A percentile compares a stretch with the other conserved stretches of the same genome.
phyloP scores from a whole-genome alignment of 2,888 invertebrate genomes.

The Mystacides longicornis region DNA sequence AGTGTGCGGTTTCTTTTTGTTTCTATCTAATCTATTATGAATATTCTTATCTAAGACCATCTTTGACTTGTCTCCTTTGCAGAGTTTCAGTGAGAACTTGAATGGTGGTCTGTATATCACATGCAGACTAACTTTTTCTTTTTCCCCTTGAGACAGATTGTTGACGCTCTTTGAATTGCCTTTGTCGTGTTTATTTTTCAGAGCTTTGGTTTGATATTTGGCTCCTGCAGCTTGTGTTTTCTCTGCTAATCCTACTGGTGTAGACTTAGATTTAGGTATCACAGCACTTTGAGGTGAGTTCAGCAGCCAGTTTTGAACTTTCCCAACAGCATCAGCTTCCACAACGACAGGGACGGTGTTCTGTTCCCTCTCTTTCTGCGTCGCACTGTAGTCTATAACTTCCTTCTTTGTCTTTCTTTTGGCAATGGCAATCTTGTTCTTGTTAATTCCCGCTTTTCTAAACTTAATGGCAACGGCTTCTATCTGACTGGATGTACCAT shows the following conservation, averaged over 20 bases:
- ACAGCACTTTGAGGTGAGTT: slow-evolving; percentile 58
- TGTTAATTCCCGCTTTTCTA: slow-evolving; percentile 31
- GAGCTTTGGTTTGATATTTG: slow-evolving; percentile 33
- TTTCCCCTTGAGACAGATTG: slow-evolving; percentile 52
- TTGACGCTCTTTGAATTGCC: slow-evolving; percentile 59
- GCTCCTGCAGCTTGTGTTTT: slow-evolving; percentile 49
- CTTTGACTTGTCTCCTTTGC: slow-evolving; percentile 62
- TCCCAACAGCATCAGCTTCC: slow-evolving; percentile 55
- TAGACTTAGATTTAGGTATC: slow-evolving; percentile 78
- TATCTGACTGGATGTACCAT: slow-evolving; percentile 25
- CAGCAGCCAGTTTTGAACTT: slow-evolving; percentile 80
- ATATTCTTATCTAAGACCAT: slow-evolving; percentile 53
- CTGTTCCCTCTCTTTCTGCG: slow-evolving; percentile 49
- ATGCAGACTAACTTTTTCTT: slow-evolving; percentile 67
- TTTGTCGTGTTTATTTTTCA: slow-evolving; percentile 45
- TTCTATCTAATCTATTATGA: slow-evolving; percentile 33
- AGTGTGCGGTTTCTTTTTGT: slow-evolving; percentile 24
- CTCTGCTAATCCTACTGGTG: slow-evolving; percentile 64
- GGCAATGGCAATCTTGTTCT: slow-evolving; percentile 38
- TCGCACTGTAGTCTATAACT: slow-evolving; percentile 71
- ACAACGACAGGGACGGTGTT: slow-evolving; percentile 33
- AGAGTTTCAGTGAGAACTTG: slow-evolving; percentile 74
- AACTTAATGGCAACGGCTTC: slow-evolving; percentile 35
- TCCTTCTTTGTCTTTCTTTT: slow-evolving; percentile 60
- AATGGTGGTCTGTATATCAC: slow-evolving; percentile 85